Percentiles rank a stretch among this genome's conserved stretches.
Evolutionary conservation across 2,797 vertebrate species (phyloP).

Genomic region (Threskiornis aethiopicus): DNA sequence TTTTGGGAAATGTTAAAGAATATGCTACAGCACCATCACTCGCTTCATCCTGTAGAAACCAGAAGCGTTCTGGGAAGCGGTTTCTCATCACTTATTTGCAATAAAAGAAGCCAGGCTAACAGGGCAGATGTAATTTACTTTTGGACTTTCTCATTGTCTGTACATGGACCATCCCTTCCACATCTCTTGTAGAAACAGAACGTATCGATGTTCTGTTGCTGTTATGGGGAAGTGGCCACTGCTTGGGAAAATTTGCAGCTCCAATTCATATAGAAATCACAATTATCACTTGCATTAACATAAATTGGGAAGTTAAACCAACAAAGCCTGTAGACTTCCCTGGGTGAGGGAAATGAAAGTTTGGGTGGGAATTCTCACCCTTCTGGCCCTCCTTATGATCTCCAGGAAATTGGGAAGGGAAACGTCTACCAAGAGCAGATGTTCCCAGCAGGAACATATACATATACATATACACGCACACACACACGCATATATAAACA

Average conservation of each 20-base stretch:
- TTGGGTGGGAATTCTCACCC: not conserved
- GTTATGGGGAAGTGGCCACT: not conserved
- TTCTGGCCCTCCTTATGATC: not conserved
- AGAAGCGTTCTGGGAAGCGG: not conserved
- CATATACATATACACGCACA: fast-evolving
- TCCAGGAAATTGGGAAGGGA: constrained; percentile 29
- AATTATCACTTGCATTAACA: not conserved
- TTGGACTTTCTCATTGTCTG: not conserved
- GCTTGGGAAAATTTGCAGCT: not conserved
- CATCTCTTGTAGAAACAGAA: not conserved
- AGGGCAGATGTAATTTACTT: not conserved
- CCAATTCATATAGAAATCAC: not conserved
- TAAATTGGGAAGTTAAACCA: not conserved
- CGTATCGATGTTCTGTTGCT: not conserved
- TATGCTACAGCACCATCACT: not conserved
- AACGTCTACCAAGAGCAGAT: constrained; percentile 9
- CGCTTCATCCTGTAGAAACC: not conserved
- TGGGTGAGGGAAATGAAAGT: not conserved
- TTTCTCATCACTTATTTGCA: not conserved
- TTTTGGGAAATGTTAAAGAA: not conserved
- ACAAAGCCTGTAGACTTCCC: not conserved
- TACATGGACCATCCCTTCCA: not conserved
- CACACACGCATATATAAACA: not conserved
- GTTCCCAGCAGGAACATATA: constrained; percentile 10
- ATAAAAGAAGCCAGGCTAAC: not conserved